phyloP scores from a whole-genome alignment of 2,797 vertebrate species.

The Amazonetta brasiliensis region DNA sequence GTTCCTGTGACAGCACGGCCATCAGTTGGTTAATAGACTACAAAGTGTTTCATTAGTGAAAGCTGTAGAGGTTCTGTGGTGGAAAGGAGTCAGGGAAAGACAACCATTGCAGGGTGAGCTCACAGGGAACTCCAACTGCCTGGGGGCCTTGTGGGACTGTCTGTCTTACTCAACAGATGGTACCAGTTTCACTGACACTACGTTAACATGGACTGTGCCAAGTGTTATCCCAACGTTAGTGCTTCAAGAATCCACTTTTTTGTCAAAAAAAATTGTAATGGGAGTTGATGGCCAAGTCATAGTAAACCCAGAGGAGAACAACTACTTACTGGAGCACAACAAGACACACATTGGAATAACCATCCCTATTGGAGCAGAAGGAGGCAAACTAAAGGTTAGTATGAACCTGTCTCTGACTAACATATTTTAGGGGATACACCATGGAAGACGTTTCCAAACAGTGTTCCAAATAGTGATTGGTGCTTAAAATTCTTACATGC shows the following conservation, averaged over 20 bases:
- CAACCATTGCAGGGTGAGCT: not conserved
- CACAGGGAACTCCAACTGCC: not conserved
- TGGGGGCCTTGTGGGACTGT: not conserved
- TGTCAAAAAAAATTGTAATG: constrained; percentile 61
- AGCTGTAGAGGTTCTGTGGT: not conserved
- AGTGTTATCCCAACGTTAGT: constrained; percentile 59
- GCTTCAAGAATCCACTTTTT: constrained; percentile 61
- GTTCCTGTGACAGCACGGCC: not conserved
- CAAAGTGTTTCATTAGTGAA: not conserved
- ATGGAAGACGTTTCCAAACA: not conserved
- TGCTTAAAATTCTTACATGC: not conserved
- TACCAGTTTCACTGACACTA: constrained; percentile 44
- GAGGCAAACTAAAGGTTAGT: constrained; percentile 67
- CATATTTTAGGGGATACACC: not conserved
- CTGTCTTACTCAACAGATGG: constrained; percentile 59
- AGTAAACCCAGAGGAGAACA: constrained; percentile 15
- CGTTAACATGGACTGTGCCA: constrained; percentile 61
- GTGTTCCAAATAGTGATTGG: not conserved
- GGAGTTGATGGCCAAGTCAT: constrained; percentile 30
- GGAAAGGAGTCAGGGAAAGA: not conserved
- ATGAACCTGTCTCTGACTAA: not conserved
- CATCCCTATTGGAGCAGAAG: constrained; percentile 61
- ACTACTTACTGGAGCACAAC: constrained; percentile 50
- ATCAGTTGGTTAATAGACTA: not conserved
- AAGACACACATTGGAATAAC: constrained; percentile 59